Evolutionary conservation across 2,888 invertebrate species (phyloP), one percentile per base, ranked within the genome.

Genomic region (Unio delphinus): DNA sequence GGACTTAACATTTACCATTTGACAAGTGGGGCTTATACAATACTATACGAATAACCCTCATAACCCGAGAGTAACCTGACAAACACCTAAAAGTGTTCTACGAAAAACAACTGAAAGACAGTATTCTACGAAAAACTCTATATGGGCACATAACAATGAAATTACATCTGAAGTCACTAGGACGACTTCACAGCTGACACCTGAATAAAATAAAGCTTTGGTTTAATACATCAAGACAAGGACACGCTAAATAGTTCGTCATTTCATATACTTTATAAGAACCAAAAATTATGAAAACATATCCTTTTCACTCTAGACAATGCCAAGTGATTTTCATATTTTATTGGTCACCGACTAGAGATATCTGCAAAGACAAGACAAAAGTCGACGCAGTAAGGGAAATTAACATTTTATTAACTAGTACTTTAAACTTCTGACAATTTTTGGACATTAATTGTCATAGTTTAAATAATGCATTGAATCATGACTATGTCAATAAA

Each of bases 311-410:
- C 58, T 61, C 6, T 69, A 6, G 66, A 66, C 6, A 69, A 58
- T 55, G 58, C 62, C n/a, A 62, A 69, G n/a, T 65, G 69, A 58
- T 34, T 69, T n/a, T 20, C 55, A 55, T 26, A 45, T 4, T 61
- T 69, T 54, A 8, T 58, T 6, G 20, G 2, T 17, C 30, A 62
- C 20, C 65, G 65, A 20, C 62, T 62, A 20, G 55, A 69, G 6
- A 4, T 30, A 4, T 30, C 3, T 30, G 28, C 54, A 69, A 34
- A 15, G n/a, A 3, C 65, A 62, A 34, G 69, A 69, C 55, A 23
- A 62, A 54, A 34, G 45, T 2, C 11, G 63, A 26, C 57, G 8
- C 11, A 18, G 65, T 1, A 69, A 65, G 58, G 58, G 61, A 17
- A 69, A 69, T 28, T n/a, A 18, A 8, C 30, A 8, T 8, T 65